Evolutionary conservation across 30 jellyfish, hydroid and myxozoan species (phyloP), one percentile per base, ranked within the genome.

Genomic region (Haliclystus octoradiatus): DNA sequence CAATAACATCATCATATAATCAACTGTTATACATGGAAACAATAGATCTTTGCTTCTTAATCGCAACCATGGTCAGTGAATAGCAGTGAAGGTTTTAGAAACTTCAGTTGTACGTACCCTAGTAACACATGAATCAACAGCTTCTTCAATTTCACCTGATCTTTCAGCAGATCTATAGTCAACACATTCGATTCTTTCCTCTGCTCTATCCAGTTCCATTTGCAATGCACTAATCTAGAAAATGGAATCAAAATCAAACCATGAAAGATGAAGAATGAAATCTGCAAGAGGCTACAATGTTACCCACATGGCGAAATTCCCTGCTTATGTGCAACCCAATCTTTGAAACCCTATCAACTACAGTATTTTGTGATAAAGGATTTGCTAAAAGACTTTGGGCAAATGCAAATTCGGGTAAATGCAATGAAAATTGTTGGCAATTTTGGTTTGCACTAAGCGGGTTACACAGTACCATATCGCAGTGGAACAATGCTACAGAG

Each of bases 71-170:
- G 15, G n/a, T 47, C 13, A n/a, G 33, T 19, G 2, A 40, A 25
- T 3, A 34, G 24, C n/a, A 67, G 15, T 30, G 72, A 34, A 3
- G n/a, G 3, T 30, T 40, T 31, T 34, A n/a, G n/a, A n/a, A n/a
- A n/a, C 60, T 46, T 46, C 19, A 13, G 28, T 12, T 5, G 66
- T 64, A 13, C 80, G 3, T 76, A 88, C 97, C 84, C 97, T 63
- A 0, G 97, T 88, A 3, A 70, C 89, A 53, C 95, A 88, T 0
- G 93, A 52, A 40, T 81, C 97, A 25, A 88, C 69, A 1, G 84
- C 93, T 70, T 88, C 97, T 67, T 88, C 97, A 49, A 81, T 88
- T 65, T 88, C 97, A 2, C 85, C 94, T 1, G 93, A 88, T 53
- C 97, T 49, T 51, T 88, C 97, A 22, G 94, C 84, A 14, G 93